Evolutionary conservation across 2,888 invertebrate genomes (phyloP), one percentile per base, ranked within the genome.

Genomic region (Cephus sareptanus): DNA sequence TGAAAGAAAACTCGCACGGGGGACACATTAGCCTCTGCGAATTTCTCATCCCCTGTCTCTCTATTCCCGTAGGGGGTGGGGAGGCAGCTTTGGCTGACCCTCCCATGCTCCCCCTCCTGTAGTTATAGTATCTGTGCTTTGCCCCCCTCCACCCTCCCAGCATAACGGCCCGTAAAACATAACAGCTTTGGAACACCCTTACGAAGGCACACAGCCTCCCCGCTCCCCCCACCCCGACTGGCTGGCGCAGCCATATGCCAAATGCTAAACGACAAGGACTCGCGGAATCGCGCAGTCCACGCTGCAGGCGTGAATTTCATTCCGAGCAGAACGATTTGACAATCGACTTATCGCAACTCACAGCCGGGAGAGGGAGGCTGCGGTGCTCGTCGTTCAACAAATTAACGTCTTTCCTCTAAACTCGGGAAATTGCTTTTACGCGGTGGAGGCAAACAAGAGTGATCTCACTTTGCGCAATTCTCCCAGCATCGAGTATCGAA

Each of bases 131-230:
- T 69, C 70, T 71, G 74, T 74, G 73, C 70, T 40, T 40, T 15
- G 13, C 4, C 37, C 4, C 4, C 30, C 70, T 33, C 30, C 11
- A 33, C 11, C 34, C 80, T 81, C 80, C 76, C 77, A 78, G 76
- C 78, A 80, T 83, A 83, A 85, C 84, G 83, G 80, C 81, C 79
- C 80, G 82, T 86, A 85, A 85, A 86, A 82, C 80, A 82, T 86
- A 85, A 87, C 85, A 79, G 85, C 79, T 78, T 77, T 79, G 80
- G 84, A 86, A 87, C 85, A 85, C 87, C 84, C 85, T 82, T 81
- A 13, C 2, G 70, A 33, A 31, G n/a, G 33, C 70, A 15, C 37
- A 15, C 37, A 40, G 37, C 15, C 37, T 40, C 37, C 3, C 37
- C 4, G 37, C 37, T 4, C 37, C 37, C 1, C 76, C 73, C 34